Evolutionary conservation across 2,797 vertebrate species (phyloP).

Genomic region (Dermochelys coriacea): DNA sequence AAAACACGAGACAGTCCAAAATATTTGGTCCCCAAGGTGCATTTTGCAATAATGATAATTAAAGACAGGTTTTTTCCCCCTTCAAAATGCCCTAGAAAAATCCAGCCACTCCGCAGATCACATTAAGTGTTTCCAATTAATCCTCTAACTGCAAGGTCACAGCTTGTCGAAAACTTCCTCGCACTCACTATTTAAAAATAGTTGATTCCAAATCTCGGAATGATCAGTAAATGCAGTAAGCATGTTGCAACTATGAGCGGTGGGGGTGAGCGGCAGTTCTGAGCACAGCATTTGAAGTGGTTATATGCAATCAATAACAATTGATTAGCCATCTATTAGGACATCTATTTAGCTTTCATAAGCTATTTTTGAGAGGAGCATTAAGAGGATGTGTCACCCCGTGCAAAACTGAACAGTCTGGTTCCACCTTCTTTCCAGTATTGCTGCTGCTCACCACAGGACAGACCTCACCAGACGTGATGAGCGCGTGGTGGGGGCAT

Average conservation of each 20-base stretch:
- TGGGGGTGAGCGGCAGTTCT: neutral
- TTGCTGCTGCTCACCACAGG: neutral
- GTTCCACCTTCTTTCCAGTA: neutral
- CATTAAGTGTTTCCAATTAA: slow-evolving; percentile 76
- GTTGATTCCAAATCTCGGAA: slow-evolving; percentile 62
- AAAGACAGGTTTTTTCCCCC: slow-evolving; percentile 75
- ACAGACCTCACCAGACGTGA: neutral
- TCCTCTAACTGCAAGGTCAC: slow-evolving; percentile 73
- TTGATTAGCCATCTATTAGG: neutral
- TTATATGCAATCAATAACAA: neutral
- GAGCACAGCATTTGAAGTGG: neutral
- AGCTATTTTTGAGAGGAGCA: neutral
- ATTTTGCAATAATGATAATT: slow-evolving; percentile 75
- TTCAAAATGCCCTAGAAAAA: slow-evolving; percentile 76
- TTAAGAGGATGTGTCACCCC: neutral
- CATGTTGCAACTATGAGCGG: slow-evolving; percentile 1
- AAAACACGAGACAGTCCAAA: slow-evolving; percentile 61
- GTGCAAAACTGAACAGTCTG: neutral
- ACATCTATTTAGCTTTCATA: neutral
- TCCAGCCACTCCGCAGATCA: slow-evolving; percentile 75
- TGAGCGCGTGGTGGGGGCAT: too few species aligned
- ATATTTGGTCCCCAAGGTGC: slow-evolving; percentile 63
- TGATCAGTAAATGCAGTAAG: slow-evolving; percentile 36
- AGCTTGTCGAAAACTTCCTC: slow-evolving; percentile 62
- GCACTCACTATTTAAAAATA: slow-evolving; percentile 43